These are phyloP conservation scores for Chrysolina haemoptera DNA, from an alignment of 2,888 invertebrate species.

Conservation along the genomic window DNA sequence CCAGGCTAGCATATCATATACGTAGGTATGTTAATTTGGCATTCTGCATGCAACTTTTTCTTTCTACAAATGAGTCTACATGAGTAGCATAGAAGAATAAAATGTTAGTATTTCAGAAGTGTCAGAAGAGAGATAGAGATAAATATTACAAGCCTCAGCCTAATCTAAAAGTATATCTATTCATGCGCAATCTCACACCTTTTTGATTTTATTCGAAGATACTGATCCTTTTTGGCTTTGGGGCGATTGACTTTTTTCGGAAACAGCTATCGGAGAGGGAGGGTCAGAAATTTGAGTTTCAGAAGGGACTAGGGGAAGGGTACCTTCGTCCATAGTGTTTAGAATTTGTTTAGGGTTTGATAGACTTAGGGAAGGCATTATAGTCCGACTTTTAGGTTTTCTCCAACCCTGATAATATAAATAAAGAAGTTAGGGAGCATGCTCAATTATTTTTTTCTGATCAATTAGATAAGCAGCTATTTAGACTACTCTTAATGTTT, in stretches of 20 bases:
- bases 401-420: constrained; percentile 79
- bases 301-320: constrained; percentile 66
- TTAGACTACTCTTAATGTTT: constrained; percentile 20
- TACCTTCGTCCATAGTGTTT: constrained; percentile 67
- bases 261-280: constrained; percentile 70
- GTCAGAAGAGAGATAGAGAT: constrained; percentile 22
- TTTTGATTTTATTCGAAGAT: constrained; percentile 71
- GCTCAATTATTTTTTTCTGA: constrained; percentile 41
- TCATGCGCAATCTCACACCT: constrained; percentile 69
- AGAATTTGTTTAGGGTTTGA: constrained; percentile 73
- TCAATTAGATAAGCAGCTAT: constrained; percentile 14
- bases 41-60: constrained; percentile 48
- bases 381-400: constrained; percentile 84
- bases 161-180: constrained; percentile 50
- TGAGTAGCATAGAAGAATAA: constrained; percentile 23
- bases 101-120: constrained; percentile 24
- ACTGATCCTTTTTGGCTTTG: constrained; percentile 72
- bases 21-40: constrained; percentile 32
- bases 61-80: constrained; percentile 38
- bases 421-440: constrained; percentile 57
- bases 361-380: constrained; percentile 77
- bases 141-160: constrained; percentile 44
- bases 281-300: constrained; percentile 69
- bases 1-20: constrained; percentile 45
- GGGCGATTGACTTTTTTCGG: constrained; percentile 72